Percentiles rank a stretch among this genome's conserved stretches.
Conservation (phyloP, 2,888 invertebrate species). For the Apotomis betuletana region DNA sequence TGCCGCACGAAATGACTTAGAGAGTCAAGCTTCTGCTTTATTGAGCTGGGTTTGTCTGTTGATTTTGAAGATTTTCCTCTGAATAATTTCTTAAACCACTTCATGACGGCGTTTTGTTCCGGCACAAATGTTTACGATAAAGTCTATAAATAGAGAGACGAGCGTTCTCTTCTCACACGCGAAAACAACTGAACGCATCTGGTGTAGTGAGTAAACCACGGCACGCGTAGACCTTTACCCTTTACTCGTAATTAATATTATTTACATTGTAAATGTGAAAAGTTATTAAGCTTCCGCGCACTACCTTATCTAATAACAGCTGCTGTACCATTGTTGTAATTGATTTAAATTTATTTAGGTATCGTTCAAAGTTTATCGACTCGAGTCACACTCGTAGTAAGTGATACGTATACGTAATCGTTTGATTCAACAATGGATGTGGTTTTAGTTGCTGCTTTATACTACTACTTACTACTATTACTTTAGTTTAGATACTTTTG, state of each 20-base stretch:
- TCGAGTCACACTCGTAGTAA: constrained; percentile 18
- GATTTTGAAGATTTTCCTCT: constrained; percentile 80
- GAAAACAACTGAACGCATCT: constrained; percentile 58
- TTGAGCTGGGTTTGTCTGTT: constrained; percentile 46
- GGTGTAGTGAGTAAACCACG: constrained; percentile 58
- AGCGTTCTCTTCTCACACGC: constrained; percentile 51
- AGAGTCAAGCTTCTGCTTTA: constrained; percentile 51
- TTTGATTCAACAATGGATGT: background rate
- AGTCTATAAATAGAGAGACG: constrained; percentile 74
- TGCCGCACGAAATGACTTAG: constrained; percentile 48
- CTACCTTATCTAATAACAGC: constrained; percentile 54
- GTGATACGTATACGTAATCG: constrained; percentile 5
- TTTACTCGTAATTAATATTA: constrained; percentile 72
- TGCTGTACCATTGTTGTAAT: constrained; percentile 68
- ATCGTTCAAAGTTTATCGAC: constrained; percentile 39
- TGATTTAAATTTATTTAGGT: constrained; percentile 42
- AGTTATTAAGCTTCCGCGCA: constrained; percentile 50
- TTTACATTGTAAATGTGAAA: constrained; percentile 69
- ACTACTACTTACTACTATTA: too few relatives aligned
- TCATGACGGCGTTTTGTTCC: constrained; percentile 86
- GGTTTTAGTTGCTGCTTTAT: too few relatives aligned
- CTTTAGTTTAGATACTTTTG: too few relatives aligned
- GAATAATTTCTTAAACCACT: constrained; percentile 86
- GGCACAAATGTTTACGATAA: constrained; percentile 68
- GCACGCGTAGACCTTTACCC: constrained; percentile 80